Evolutionary conservation across 2,888 invertebrate species (phyloP).

Genomic region (Sphaerophoria rueppellii): DNA sequence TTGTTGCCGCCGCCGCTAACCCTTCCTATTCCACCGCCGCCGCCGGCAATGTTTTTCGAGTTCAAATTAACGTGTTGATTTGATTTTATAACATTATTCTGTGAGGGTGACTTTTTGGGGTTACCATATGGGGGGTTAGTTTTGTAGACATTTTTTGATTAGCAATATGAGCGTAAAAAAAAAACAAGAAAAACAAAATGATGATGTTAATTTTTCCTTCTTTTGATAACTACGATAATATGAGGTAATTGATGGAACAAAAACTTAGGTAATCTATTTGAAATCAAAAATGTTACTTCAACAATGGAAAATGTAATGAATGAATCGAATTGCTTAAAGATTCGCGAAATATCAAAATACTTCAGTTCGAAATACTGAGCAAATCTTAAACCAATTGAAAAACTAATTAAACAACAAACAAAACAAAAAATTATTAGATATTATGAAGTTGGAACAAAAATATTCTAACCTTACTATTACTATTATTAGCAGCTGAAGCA

Average conservation of each 20-base stretch:
- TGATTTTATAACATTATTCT: slow-evolving; percentile 74
- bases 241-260: slow-evolving; percentile 46
- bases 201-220: slow-evolving; percentile 53
- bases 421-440: background rate
- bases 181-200: slow-evolving; percentile 65
- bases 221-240: slow-evolving; percentile 54
- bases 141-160: slow-evolving; percentile 24
- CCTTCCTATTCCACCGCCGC: background rate
- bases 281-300: too few species aligned
- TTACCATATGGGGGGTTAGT: slow-evolving; percentile 38
- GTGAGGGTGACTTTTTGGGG: slow-evolving; percentile 71
- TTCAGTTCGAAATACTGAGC: too few species aligned
- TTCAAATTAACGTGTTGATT: slow-evolving; percentile 70
- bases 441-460: background rate
- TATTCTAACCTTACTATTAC: slow-evolving; percentile 71
- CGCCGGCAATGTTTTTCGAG: slow-evolving; percentile 64
- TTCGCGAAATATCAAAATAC: too few species aligned
- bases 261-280: background rate
- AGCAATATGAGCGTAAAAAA: slow-evolving; percentile 45
- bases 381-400: slow-evolving; percentile 40
- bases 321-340: background rate
- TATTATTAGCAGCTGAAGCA: slow-evolving; percentile 75
- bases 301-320: too few species aligned
- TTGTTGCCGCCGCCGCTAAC: slow-evolving; percentile 48
- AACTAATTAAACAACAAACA: background rate